These are phyloP conservation scores for Leucoraja erinaceus DNA, from an alignment of 2,113 vertebrate genomes.

Conservation along the genomic window DNA sequence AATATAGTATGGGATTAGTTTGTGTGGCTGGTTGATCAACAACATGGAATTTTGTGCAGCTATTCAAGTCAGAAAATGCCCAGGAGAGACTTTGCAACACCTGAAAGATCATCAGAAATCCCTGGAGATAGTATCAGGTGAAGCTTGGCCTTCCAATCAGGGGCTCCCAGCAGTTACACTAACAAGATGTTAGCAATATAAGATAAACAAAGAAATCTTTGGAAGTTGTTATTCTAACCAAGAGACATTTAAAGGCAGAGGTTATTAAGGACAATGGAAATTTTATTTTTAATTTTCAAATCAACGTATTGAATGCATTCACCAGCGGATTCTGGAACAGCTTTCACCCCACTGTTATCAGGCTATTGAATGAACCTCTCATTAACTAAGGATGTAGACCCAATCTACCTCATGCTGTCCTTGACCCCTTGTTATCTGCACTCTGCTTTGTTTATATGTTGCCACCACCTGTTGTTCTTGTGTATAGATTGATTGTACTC, in stretches of 20 bases:
- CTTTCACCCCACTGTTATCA: too few relatives aligned
- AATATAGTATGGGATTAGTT: not conserved
- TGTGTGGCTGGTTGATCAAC: conserved; percentile 5
- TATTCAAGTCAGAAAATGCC: not conserved
- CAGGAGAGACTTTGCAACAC: not conserved
- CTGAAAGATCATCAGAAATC: not conserved
- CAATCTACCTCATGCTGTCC: too few relatives aligned
- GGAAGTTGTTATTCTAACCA: not conserved
- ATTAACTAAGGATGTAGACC: too few relatives aligned
- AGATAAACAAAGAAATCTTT: conserved; percentile 31
- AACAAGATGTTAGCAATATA: not conserved
- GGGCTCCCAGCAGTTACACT: not conserved
- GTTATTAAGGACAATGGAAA: not conserved
- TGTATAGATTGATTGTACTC: too few relatives aligned
- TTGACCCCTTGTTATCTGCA: too few relatives aligned
- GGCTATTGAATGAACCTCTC: too few relatives aligned
- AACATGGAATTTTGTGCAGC: not conserved
- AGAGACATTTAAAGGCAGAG: not conserved
- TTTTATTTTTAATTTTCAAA: conserved; percentile 3
- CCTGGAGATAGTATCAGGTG: not conserved
- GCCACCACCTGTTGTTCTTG: too few relatives aligned
- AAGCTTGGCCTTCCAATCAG: not conserved
- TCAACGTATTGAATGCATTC: not conserved
- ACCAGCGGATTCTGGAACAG: too few relatives aligned
- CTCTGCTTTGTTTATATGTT: too few relatives aligned